Evolutionary conservation across 2,797 vertebrate species (phyloP).

Genomic region (Meda fulgida): DNA sequence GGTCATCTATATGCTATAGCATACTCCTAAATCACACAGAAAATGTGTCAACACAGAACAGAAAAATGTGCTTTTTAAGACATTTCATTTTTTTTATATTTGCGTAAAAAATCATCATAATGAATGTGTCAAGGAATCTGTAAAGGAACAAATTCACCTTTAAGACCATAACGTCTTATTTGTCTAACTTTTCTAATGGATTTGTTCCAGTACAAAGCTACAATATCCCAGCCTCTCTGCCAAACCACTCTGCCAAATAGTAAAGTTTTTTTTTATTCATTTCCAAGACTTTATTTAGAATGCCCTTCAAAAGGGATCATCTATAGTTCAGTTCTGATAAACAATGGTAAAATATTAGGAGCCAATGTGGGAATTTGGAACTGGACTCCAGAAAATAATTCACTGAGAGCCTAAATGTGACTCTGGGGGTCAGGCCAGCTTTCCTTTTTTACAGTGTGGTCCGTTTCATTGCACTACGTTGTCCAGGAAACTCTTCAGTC

Average conservation of each 20-base stretch:
- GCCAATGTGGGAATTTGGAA: slow-evolving; percentile 33
- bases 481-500: slow-evolving; percentile 54
- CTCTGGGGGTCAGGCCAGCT: slow-evolving; percentile 24
- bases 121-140: slow-evolving; percentile 4
- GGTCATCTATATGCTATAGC: slow-evolving; percentile 11
- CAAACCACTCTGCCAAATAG: slow-evolving; percentile 22
- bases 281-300: slow-evolving; percentile 48
- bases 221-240: slow-evolving; percentile 11
- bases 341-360: slow-evolving; percentile 29
- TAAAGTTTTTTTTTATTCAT: slow-evolving; percentile 16
- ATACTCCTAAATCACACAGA: slow-evolving; percentile 3
- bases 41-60: neutral
- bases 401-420: slow-evolving; percentile 21
- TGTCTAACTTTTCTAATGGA: slow-evolving; percentile 23
- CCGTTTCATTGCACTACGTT: slow-evolving; percentile 15
- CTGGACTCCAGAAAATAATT: slow-evolving; percentile 24
- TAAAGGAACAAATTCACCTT: slow-evolving; percentile 25
- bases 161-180: neutral
- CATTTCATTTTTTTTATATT: neutral
- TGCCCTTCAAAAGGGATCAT: slow-evolving; percentile 28
- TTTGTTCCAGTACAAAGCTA: slow-evolving; percentile 14
- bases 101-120: neutral
- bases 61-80: neutral
- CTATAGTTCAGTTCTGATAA: slow-evolving; percentile 35
- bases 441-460: slow-evolving; percentile 11